Evolutionary conservation across 2,797 vertebrate genomes (phyloP), one percentile per base, ranked within the genome.

Genomic region (Falco berigora): DNA sequence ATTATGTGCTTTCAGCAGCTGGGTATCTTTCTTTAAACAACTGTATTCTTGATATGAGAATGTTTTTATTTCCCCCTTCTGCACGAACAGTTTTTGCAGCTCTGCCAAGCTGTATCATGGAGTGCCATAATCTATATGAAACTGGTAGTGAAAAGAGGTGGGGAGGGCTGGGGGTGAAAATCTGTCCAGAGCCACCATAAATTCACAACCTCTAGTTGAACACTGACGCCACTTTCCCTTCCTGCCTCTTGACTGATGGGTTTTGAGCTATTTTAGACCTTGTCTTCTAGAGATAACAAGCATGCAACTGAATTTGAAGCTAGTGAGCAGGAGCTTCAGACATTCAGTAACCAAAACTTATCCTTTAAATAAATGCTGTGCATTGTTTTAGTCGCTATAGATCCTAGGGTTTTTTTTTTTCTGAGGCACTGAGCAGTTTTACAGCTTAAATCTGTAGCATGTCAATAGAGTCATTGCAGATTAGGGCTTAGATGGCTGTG

Each of bases 11-110:
- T 96, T 92, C 83, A 92, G 93, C 90, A 96, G 86, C 82, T 81
- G 90, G 67, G 38, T 77, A 47, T 85, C 79, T 96, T 90, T 88
- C 79, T 90, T 95, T 84, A 91, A 95, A 92, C 62, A 90, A 46
- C 58, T 1, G 1, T 74, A 30, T 73, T 88, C 79, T 83, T 90
- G 87, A 36, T 91, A 84, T 0, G 3, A 28, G 72, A 77, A 53
- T 61, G 53, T 40, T 90, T 95, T 88, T 64, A 67, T 94, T 96
- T 86, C 46, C 34, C 19, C 30, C 40, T 82, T 84, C 74, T 84
- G 50, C 86, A 81, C 3, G 2, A 73, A 68, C 12, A 14, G 58
- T 36, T 93, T 74, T 71, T 88, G 86, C 2, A 0, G 10, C 61
- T 84, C 68, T 86, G 92, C 92, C 92, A 96, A 90, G 44, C 46